phyloP scores from a whole-genome alignment of 30 jellyfish, hydroid and myxozoan genomes.

The Rhopilema esculentum region DNA sequence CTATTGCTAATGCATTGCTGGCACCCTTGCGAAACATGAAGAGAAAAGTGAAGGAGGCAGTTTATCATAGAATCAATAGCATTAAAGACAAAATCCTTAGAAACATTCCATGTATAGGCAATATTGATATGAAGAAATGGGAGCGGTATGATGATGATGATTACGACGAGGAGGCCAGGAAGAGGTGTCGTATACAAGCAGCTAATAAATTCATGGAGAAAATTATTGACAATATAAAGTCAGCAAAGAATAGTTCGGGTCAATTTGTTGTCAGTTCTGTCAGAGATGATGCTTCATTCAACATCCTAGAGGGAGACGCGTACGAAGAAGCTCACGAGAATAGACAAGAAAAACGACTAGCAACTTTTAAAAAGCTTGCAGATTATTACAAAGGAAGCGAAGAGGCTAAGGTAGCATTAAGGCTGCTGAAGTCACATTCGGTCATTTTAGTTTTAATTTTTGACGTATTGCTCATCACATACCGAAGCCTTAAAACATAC shows the following conservation, averaged over 20 bases:
- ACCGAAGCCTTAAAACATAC: slow-evolving; percentile 48
- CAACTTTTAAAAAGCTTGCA: background rate
- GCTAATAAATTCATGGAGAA: slow-evolving; percentile 27
- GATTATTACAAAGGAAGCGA: slow-evolving; percentile 18
- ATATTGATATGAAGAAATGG: slow-evolving; percentile 53
- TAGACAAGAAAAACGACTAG: slow-evolving; percentile 17
- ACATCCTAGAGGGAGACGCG: slow-evolving; percentile 39
- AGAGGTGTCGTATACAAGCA: slow-evolving; percentile 15
- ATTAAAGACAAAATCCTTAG: slow-evolving; percentile 42
- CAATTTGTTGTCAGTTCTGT: slow-evolving; percentile 9
- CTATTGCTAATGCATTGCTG: slow-evolving; percentile 32
- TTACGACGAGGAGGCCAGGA: slow-evolving; percentile 29
- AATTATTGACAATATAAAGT: background rate
- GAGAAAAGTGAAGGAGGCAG: slow-evolving; percentile 22
- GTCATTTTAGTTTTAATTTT: slow-evolving; percentile 20
- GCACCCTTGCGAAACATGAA: slow-evolving; percentile 56
- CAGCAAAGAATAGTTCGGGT: background rate
- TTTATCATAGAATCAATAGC: background rate
- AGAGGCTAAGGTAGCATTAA: slow-evolving; percentile 15
- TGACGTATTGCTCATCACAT: slow-evolving; percentile 44
- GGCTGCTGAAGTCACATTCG: slow-evolving; percentile 14
- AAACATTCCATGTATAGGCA: slow-evolving; percentile 44
- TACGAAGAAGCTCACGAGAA: slow-evolving; percentile 45
- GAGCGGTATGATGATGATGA: slow-evolving; percentile 15
- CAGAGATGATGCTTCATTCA: slow-evolving; percentile 17